These are phyloP conservation scores for Oasisia sp. DNA, from an alignment of 2,888 invertebrate species.

Conservation along the genomic window DNA sequence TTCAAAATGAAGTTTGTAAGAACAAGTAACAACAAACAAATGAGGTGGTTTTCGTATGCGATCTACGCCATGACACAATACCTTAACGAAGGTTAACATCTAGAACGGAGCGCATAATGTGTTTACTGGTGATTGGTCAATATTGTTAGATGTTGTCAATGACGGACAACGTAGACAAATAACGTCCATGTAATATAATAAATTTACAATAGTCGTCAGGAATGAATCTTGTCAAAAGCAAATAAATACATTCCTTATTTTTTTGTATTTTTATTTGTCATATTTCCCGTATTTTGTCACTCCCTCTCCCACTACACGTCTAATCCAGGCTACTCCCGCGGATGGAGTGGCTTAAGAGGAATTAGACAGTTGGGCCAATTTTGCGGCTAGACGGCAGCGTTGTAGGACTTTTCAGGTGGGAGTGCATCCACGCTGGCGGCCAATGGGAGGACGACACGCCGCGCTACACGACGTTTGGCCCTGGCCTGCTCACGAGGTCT, in stretches of 20 bases:
- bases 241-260: not conserved
- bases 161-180: too few species aligned
- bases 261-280: not conserved
- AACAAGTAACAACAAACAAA: not conserved
- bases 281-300: not conserved
- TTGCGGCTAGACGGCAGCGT: not conserved
- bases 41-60: not conserved
- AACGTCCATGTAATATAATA: too few species aligned
- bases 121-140: too few species aligned
- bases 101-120: not conserved
- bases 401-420: slow-evolving; percentile 6
- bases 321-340: not conserved
- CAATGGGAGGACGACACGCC: not conserved
- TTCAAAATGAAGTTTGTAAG: not conserved
- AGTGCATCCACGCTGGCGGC: not conserved
- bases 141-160: too few species aligned
- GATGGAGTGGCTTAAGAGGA: not conserved
- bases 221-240: too few species aligned
- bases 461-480: not conserved
- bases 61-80: not conserved
- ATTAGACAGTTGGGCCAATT: not conserved
- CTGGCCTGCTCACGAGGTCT: slow-evolving; percentile 6
- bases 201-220: too few species aligned
- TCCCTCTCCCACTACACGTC: not conserved
- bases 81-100: not conserved